Evolutionary conservation across 2,113 vertebrate genomes (phyloP).

Genomic region (Pomatorhinus ruficollis): DNA sequence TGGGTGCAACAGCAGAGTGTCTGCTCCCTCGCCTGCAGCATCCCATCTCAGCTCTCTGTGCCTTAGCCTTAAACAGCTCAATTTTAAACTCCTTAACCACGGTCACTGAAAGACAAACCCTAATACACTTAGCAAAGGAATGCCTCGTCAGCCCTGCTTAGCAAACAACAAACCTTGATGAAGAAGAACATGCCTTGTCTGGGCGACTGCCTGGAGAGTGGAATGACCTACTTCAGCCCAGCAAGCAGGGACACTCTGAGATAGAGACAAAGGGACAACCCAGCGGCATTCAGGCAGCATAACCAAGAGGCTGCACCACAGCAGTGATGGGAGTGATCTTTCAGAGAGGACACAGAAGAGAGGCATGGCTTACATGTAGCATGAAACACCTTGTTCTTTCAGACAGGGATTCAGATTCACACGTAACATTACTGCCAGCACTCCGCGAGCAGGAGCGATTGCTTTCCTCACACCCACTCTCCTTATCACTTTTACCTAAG

Average conservation of each 20-base stretch:
- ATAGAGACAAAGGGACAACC: neutral
- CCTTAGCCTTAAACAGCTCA: neutral
- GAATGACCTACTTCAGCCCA: slow-evolving; percentile 41
- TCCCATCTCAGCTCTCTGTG: neutral
- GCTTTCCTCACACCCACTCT: neutral
- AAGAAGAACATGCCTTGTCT: slow-evolving; percentile 30
- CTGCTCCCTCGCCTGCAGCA: neutral
- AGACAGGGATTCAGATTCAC: neutral
- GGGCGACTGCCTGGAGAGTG: neutral
- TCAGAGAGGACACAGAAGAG: neutral
- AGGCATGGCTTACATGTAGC: neutral
- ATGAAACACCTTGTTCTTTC: neutral
- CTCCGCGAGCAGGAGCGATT: accelerated
- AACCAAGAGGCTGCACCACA: neutral
- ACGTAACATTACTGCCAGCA: neutral
- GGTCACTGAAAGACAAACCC: neutral
- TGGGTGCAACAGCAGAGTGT: neutral
- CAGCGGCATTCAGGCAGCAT: neutral
- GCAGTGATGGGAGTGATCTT: neutral
- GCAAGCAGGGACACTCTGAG: neutral
- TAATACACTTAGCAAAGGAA: neutral
- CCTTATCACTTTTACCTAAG: slow-evolving; percentile 3
- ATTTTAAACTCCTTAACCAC: neutral
- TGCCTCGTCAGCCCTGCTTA: neutral
- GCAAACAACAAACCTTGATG: slow-evolving; percentile 30